Base-by-base conservation (phyloP, 1,140 invertebrate species). In the Platyscapa corneri region DNA sequence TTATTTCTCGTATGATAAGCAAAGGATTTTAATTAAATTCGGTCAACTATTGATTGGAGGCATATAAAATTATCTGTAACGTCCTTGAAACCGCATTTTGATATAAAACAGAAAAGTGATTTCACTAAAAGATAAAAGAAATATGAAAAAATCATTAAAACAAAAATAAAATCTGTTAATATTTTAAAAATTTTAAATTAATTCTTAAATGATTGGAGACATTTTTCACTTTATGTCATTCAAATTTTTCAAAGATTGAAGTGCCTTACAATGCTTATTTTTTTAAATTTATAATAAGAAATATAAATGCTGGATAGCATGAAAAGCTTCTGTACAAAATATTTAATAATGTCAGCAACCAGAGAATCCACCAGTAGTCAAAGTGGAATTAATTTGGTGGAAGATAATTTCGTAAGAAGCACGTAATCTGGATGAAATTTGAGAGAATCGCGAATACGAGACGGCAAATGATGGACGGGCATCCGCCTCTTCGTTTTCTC, bases 11-110 rank as follows among this genome's bases (percentile, higher is more conserved):
- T 90, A 89, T 78, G 85, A 87, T 85, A 70, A 81, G 88, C 90
- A 84, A 88, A 82, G 86, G 86, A 88, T 88, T 91, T 91, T 90
- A 90, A 90, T 91, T 89, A 89, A 90, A 88, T 87, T 88, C 84
- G 82, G 87, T 74, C 75, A 49, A 74, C 70, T 84, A 81, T 77
- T 81, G 87, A 81, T 85, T 76, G 80, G 87, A 87, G 85, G 87
- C 84, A 30, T 46, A 46, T 46, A 81, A 46, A 81, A 49, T 46
- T 67, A 46, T 81, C 39, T 65, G n/a, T 34, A 77, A 77, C 46
- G 46, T 77, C 75, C 75, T 77, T 77, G 75, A 77, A 34, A 32
- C 75, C 12, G 5, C 27, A 34, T 77, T 53, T 77, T 34, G 18
- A 56, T 77, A n/a, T 56, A 53, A 77, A 53, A 46, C 18, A 42